A percentile compares a stretch with the other conserved stretches of the same genome.
Conservation (phyloP, 2,797 vertebrate species). For the Triplophysa yarkandensis region DNA sequence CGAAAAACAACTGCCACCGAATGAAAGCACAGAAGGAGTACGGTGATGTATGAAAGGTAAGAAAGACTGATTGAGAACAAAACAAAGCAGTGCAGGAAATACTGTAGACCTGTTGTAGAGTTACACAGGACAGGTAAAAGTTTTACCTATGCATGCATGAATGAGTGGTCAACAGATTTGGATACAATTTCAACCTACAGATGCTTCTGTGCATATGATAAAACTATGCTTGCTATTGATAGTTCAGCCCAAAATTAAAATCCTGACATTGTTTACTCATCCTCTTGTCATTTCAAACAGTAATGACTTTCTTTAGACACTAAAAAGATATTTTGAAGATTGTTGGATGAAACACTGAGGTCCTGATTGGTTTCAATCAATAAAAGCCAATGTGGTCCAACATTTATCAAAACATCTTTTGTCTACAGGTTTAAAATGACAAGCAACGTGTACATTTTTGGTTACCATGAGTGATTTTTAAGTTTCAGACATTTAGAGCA, state of each 20-base stretch:
- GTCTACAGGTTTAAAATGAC: no score
- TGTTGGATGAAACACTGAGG: no score
- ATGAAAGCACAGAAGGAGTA: conserved; percentile 4
- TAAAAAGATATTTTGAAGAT: no score
- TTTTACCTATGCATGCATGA: background rate
- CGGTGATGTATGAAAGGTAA: conserved; percentile 1
- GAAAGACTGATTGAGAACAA: conserved; percentile 15
- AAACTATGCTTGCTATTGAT: background rate
- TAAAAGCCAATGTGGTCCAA: no score
- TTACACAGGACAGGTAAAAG: background rate
- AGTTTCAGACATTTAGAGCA: conserved; percentile 17
- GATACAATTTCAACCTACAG: background rate
- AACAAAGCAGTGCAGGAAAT: conserved; percentile 9
- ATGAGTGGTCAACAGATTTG: background rate
- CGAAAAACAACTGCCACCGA: conserved; percentile 54
- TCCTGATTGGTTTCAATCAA: no score
- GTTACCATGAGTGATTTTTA: no score
- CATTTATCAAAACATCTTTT: no score
- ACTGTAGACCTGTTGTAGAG: background rate
- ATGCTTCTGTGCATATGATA: background rate
- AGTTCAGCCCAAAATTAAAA: no score
- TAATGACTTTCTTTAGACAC: no score
- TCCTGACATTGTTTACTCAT: no score
- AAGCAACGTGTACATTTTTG: no score
- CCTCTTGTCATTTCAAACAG: no score